These are phyloP conservation scores for Chromobotia macracanthus DNA, from an alignment of 2,797 vertebrate genomes.

Conservation along the genomic window DNA sequence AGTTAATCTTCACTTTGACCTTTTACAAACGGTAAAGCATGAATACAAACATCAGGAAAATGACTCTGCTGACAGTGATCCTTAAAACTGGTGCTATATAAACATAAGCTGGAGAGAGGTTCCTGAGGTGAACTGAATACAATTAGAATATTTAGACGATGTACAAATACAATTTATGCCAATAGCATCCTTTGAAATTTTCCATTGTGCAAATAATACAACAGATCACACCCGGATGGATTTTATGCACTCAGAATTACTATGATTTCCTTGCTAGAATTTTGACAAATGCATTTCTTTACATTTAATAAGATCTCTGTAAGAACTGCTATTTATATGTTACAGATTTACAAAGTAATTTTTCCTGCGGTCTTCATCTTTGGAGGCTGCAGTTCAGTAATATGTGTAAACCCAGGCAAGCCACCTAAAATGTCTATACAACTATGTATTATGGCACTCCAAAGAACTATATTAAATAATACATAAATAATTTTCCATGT, in stretches of 20 bases:
- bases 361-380: no score
- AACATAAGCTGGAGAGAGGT: background rate
- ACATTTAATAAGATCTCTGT: slow-evolving; percentile 1
- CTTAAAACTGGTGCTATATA: background rate
- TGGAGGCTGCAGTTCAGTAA: background rate
- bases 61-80: background rate
- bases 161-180: slow-evolving; percentile 2
- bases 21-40: background rate
- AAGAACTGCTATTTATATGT: background rate
- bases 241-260: background rate
- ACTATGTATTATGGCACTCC: slow-evolving; percentile 48
- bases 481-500: slow-evolving; percentile 37
- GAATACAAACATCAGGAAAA: background rate
- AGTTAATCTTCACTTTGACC: background rate
- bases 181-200: background rate
- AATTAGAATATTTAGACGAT: slow-evolving; percentile 8
- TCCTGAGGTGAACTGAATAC: background rate
- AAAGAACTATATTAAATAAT: slow-evolving; percentile 41
- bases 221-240: background rate
- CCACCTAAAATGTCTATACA: slow-evolving; percentile 1
- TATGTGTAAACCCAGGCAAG: background rate
- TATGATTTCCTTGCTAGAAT: background rate
- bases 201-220: slow-evolving; percentile 20
- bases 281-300: background rate
- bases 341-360: background rate